A percentile compares a stretch with the other conserved stretches of the same genome.
phyloP scores from a whole-genome alignment of 2,797 vertebrate genomes.

The Emys orbicularis region DNA sequence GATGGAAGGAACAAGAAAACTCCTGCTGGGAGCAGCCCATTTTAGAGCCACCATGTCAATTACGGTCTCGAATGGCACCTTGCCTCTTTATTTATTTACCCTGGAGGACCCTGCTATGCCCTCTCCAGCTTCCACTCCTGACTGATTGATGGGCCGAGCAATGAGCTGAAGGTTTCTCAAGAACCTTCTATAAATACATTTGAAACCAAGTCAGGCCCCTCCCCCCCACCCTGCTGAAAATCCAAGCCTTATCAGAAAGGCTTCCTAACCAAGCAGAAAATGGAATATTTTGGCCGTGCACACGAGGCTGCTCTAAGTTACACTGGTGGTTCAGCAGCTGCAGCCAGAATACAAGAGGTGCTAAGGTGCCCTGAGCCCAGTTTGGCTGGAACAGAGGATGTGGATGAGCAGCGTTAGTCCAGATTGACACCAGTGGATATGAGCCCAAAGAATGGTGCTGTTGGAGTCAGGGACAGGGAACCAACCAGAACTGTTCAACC shows the following conservation, averaged over 20 bases:
- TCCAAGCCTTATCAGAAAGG: neutral
- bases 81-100: constrained; percentile 70
- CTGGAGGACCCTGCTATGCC: constrained; percentile 4
- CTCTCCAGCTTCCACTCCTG: neutral
- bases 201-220: neutral
- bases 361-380: neutral
- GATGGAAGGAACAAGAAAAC: constrained; percentile 51
- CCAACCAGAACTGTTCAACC: neutral
- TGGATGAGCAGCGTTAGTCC: neutral
- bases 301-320: neutral
- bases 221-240: neutral
- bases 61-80: constrained; percentile 69
- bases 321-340: neutral
- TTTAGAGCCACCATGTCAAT: constrained; percentile 91
- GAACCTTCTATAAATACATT: neutral
- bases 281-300: neutral
- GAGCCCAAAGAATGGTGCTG: neutral
- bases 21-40: constrained; percentile 82
- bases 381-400: neutral
- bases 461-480: neutral
- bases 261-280: neutral
- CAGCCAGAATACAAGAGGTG: neutral
- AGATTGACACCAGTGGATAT: neutral
- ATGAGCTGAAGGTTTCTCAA: neutral
- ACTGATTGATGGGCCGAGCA: neutral